Evolutionary conservation across 2,113 vertebrate species (phyloP).

Genomic region (Copsychus sechellarum): DNA sequence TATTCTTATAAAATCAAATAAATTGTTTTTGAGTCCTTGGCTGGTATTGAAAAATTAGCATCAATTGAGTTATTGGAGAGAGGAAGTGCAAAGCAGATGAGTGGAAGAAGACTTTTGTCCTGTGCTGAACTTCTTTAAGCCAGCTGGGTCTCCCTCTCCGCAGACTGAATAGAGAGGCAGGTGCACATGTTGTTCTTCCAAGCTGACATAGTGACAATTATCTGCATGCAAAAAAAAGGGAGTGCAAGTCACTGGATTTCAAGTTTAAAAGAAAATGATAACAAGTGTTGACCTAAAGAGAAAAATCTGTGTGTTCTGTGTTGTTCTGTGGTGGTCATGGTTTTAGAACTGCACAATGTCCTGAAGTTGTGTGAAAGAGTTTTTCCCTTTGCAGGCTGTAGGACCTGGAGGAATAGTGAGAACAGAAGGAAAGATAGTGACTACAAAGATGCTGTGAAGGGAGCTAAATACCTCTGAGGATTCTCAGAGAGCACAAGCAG

Average conservation of each 20-base stretch:
- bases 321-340: background rate
- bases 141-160: background rate
- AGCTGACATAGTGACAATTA: background rate
- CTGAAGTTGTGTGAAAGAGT: background rate
- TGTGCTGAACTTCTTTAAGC: background rate
- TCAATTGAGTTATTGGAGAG: background rate
- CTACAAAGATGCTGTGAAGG: slow-evolving; percentile 11
- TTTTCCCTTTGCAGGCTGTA: background rate
- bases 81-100: background rate
- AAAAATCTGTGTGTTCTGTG: background rate
- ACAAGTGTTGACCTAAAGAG: background rate
- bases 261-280: background rate
- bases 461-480: background rate
- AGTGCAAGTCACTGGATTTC: background rate
- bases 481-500: background rate
- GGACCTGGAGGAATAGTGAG: background rate
- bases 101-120: background rate
- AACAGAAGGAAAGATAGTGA: background rate
- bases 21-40: background rate
- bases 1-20: background rate
- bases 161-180: background rate
- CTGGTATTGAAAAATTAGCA: background rate
- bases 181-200: fast-evolving
- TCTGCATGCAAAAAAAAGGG: background rate
- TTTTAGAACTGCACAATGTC: background rate